Percentiles rank a stretch among this genome's conserved stretches.
phyloP scores from a whole-genome alignment of 2,113 vertebrate species.

The Chelonoidis abingdonii region DNA sequence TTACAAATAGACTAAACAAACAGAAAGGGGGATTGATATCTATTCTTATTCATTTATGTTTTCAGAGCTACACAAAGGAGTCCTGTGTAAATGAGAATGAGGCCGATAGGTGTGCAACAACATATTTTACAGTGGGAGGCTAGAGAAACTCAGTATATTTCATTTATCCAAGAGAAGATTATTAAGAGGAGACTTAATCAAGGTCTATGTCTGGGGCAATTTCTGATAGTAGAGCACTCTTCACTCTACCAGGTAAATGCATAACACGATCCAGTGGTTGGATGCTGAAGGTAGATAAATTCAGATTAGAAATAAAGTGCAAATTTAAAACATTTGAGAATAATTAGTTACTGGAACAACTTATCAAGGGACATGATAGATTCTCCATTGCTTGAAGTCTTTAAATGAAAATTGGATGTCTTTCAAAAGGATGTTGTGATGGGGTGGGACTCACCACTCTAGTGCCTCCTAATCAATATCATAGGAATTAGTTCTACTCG shows the following conservation, averaged over 20 bases:
- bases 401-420: not conserved
- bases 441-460: too few species aligned
- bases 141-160: rapidly evolving
- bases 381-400: not conserved
- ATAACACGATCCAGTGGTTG: not conserved
- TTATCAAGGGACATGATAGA: not conserved
- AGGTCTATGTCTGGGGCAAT: rapidly evolving
- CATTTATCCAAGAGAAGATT: not conserved
- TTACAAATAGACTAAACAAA: not conserved
- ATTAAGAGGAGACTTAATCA: not conserved
- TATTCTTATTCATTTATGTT: not conserved
- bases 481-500: too few species aligned
- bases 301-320: not conserved
- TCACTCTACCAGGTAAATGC: not conserved
- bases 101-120: not conserved
- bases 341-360: not conserved
- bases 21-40: not conserved
- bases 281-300: not conserved
- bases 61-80: not conserved
- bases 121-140: not conserved
- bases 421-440: not conserved
- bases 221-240: not conserved
- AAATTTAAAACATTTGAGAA: not conserved
- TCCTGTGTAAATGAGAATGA: not conserved
- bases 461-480: too few species aligned